A percentile compares a stretch with the other conserved stretches of the same genome.
Evolutionary conservation across 2,797 vertebrate genomes (phyloP).

Genomic region (Gallirallus australis): DNA sequence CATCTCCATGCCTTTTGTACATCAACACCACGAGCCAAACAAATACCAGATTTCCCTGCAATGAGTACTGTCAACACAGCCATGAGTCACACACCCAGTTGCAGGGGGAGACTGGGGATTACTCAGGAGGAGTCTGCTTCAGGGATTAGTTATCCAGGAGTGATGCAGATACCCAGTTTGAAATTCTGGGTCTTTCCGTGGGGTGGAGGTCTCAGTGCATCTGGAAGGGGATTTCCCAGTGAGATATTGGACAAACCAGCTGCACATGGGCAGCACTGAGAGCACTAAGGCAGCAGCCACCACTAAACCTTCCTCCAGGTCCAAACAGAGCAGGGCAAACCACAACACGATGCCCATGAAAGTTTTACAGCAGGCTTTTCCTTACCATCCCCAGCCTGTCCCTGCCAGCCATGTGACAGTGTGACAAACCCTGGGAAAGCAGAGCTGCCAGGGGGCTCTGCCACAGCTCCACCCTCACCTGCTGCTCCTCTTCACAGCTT

Average conservation of each 20-base stretch:
- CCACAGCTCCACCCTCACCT: not conserved
- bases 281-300: not conserved
- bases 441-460: accelerated
- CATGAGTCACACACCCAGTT: not conserved
- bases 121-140: not conserved
- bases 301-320: not conserved
- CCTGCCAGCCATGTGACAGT: accelerated
- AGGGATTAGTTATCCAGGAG: not conserved
- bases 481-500: not conserved
- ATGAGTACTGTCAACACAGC: not conserved
- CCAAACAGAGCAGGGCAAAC: not conserved
- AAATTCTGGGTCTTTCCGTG: not conserved
- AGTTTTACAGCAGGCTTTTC: not conserved
- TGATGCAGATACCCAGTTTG: not conserved
- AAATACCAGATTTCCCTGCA: slow-evolving; percentile 43
- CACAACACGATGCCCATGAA: not conserved
- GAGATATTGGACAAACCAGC: not conserved
- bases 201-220: not conserved
- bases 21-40: not conserved
- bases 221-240: not conserved
- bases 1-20: not conserved
- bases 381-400: not conserved
- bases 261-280: accelerated
- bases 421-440: accelerated
- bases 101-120: not conserved